These are phyloP conservation scores for Trichoplusia ni DNA, from an alignment of 1,140 invertebrate genomes.

Conservation along the genomic window DNA sequence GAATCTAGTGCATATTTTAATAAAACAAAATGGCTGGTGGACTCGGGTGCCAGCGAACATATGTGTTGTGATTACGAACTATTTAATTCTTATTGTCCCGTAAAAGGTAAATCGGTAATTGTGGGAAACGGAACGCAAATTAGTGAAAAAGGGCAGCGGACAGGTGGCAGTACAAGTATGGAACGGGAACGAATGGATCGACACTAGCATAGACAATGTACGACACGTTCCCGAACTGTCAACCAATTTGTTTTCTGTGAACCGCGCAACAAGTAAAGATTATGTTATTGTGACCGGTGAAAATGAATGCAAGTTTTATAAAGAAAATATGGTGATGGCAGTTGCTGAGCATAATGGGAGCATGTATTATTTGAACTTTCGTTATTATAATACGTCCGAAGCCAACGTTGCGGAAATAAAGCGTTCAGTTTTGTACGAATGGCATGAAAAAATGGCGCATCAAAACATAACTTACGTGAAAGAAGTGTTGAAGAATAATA, in stretches of 20 bases:
- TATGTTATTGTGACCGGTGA: conserved; percentile 39
- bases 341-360: conserved; percentile 36
- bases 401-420: conserved; percentile 5
- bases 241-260: not conserved
- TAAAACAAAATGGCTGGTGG: conserved; percentile 1
- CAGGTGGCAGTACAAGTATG: conserved; percentile 34
- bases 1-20: not conserved
- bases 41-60: conserved; percentile 15
- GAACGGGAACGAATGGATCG: conserved; percentile 4
- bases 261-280: not conserved
- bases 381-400: conserved; percentile 14
- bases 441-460: conserved; percentile 63
- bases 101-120: not conserved
- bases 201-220: not conserved
- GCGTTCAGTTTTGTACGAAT: conserved; percentile 37
- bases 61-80: conserved; percentile 4
- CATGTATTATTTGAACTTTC: conserved; percentile 29
- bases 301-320: conserved; percentile 35
- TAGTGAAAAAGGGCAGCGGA: not conserved
- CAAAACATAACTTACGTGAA: conserved; percentile 60
- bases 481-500: conserved; percentile 43
- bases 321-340: conserved; percentile 32
- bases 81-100: not conserved
- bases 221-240: not conserved
- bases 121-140: not conserved